Percentiles rank a stretch among this genome's conserved stretches.
Conservation (phyloP, 2,113 vertebrate species). For the Eira barbara region DNA sequence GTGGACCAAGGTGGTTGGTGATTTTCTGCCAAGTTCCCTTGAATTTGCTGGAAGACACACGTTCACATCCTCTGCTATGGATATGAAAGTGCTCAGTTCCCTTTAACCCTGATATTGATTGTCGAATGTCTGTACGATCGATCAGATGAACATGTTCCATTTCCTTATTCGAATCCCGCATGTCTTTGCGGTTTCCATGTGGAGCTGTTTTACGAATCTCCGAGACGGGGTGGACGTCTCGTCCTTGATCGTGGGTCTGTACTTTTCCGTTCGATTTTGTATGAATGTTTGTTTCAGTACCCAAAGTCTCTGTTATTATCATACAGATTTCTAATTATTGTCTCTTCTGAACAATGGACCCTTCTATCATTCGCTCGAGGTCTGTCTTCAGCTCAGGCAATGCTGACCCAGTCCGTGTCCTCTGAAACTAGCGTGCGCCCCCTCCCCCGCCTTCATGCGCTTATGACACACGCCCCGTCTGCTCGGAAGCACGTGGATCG, state of each 20-base stretch:
- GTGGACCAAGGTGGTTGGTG: too few species aligned
- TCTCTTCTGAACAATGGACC: neutral
- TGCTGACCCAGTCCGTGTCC: neutral
- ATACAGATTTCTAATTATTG: too few species aligned
- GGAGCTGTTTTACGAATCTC: neutral
- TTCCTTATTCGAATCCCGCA: neutral
- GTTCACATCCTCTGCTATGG: neutral
- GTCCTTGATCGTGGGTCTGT: fast-evolving
- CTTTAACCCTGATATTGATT: neutral
- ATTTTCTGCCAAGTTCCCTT: neutral
- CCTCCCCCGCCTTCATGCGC: fast-evolving
- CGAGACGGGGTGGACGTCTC: neutral
- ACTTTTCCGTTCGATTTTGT: neutral
- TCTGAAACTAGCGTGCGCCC: fast-evolving
- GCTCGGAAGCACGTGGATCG: neutral
- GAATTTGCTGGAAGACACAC: neutral
- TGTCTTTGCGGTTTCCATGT: fast-evolving
- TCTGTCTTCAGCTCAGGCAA: neutral
- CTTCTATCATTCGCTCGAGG: too few species aligned
- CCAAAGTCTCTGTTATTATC: neutral
- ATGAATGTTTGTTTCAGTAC: neutral
- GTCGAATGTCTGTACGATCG: neutral
- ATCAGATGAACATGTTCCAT: neutral
- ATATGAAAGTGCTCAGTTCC: neutral
- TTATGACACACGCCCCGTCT: fast-evolving